Evolutionary conservation across 2,888 invertebrate species (phyloP).

Genomic region (Nomada ruficornis): DNA sequence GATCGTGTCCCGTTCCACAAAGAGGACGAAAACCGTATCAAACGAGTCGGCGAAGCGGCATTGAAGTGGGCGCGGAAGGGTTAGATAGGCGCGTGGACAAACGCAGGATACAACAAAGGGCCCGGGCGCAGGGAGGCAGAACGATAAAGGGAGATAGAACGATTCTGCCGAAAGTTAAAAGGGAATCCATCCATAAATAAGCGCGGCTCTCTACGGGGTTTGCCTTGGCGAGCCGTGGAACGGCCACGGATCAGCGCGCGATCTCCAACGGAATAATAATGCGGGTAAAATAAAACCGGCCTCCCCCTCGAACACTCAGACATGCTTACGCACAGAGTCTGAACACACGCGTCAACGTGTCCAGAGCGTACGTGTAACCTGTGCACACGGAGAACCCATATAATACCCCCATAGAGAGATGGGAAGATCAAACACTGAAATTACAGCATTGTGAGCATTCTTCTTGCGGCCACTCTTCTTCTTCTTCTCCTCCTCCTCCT

Average conservation of each 20-base stretch:
- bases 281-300: constrained; percentile 83
- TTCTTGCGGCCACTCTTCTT: constrained; percentile 75
- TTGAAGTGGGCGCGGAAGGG: constrained; percentile 42
- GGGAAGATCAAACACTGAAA: constrained; percentile 83
- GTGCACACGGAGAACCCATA: constrained; percentile 73
- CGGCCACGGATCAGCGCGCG: constrained; percentile 81
- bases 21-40: constrained; percentile 39
- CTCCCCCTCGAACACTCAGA: constrained; percentile 63
- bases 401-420: constrained; percentile 80
- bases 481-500: constrained; percentile 66
- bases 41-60: constrained; percentile 32
- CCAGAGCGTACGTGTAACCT: constrained; percentile 35
- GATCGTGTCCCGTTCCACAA: constrained; percentile 28
- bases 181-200: constrained; percentile 84
- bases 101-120: constrained; percentile 49
- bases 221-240: constrained; percentile 71
- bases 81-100: constrained; percentile 54
- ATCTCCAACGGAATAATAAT: constrained; percentile 84
- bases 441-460: constrained; percentile 83
- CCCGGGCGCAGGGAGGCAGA: constrained; percentile 1
- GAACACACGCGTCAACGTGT: constrained; percentile 56
- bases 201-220: constrained; percentile 73
- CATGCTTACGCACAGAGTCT: constrained; percentile 42
- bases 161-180: constrained; percentile 81
- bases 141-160: constrained; percentile 36